Conservation (phyloP, 2,797 vertebrate genomes). For the Urosaurus nigricauda region DNA sequence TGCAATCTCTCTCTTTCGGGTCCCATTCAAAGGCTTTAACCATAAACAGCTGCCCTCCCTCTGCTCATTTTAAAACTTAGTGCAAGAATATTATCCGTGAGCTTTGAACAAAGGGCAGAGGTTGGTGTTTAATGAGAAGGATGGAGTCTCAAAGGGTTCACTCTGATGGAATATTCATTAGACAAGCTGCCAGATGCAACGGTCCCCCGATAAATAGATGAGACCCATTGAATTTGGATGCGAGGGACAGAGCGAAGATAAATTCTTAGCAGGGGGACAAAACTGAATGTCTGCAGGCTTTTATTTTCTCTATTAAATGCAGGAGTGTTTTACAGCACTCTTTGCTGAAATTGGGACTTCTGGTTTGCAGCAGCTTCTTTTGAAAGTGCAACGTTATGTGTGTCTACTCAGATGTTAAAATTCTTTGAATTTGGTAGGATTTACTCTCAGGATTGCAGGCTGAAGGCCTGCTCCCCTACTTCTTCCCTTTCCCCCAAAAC, state of each 20-base stretch:
- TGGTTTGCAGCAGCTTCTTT: background rate
- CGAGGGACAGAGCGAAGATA: background rate
- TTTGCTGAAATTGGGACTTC: background rate
- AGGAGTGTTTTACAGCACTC: background rate
- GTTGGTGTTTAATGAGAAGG: background rate
- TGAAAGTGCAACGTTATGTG: background rate
- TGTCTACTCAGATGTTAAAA: too few relatives aligned
- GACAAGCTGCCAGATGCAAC: background rate
- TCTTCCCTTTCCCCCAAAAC: too few relatives aligned
- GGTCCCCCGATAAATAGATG: background rate
- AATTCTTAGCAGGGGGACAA: background rate
- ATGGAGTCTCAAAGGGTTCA: background rate
- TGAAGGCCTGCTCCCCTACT: background rate
- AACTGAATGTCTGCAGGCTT: background rate
- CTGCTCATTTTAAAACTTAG: background rate
- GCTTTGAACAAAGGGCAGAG: constrained; percentile 7
- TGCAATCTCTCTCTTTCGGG: background rate
- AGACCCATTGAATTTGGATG: constrained; percentile 3
- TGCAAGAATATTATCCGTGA: background rate
- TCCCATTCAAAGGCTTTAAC: background rate
- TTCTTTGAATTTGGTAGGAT: too few relatives aligned
- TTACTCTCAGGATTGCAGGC: background rate
- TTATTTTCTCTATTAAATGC: background rate
- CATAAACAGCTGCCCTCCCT: background rate
- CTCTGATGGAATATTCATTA: constrained; percentile 14